Evolutionary conservation across 2,113 vertebrate genomes (phyloP), one percentile per base, ranked within the genome.

Genomic region (Benitochromis conjunctus): DNA sequence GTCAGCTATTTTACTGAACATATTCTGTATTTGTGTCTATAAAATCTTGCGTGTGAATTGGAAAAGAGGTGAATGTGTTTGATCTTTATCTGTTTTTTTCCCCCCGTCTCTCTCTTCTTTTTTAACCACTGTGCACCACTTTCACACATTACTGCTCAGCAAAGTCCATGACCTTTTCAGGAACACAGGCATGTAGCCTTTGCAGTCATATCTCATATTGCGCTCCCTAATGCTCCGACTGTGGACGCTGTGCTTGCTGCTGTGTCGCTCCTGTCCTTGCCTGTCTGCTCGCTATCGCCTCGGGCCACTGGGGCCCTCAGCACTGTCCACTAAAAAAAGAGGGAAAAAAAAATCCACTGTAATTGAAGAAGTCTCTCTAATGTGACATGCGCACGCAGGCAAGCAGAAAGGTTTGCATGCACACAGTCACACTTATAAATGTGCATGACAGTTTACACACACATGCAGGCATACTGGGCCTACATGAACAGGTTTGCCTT

Each of bases 121-220:
- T 91, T 91, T 87, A 88, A 94, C 88, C 91, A 91, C 88, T 91
- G 90, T 90, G 89, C 84, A 79, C 81, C 64, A 91, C 88, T 95
- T 96, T 96, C 94, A 95, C 96, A 96, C 95, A 92, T 95, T 95
- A 92, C 94, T 92, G 92, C 92, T 94, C 93, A 92, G 86, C 92
- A 86, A 95, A 94, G 94, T 91, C 93, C 34, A 41, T 96, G 95
- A 96, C 96, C 96, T 96, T 96, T 96, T 95, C 94, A 92, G 89
- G 88, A 95, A 91, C 92, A 88, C 86, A 85, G 92, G 88, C 95
- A 90, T 90, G 94, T 92, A 94, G 92, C 92, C 89, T 95, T 85
- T 94, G 91, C 94, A 95, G 95, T 96, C 95, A 95, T 93, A 94
- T 96, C 94, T 95, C 95, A 95, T 95, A 96, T 94, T 94, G 95